Base-by-base conservation (phyloP, 1,140 invertebrate species). In the Dendroctonus ponderosae region DNA sequence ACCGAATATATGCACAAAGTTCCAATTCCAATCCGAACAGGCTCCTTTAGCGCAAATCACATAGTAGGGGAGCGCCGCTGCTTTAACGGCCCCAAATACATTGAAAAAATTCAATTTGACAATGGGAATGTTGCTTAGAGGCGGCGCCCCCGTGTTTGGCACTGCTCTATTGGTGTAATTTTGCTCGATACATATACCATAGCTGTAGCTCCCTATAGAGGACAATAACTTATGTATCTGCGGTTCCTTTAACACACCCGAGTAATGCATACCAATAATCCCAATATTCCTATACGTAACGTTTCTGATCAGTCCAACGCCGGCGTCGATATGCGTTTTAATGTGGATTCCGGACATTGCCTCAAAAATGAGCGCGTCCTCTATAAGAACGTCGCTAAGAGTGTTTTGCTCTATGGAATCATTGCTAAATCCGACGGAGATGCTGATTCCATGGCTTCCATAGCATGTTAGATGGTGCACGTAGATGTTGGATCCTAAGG, bases 401-500 rank as follows among this genome's bases (percentile, higher is more conserved):
- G 65, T 70, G 41, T 70, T 70, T 5, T 7, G 12, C 1, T 43
- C 48, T 8, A 42, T 43, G 12, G 58, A 51, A 6, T 41, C 26
- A 39, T 53, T 56, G 41, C 65, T 67, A 7, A 54, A 50, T 12
- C 65, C 53, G 6, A 68, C 67, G 5, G 59, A 67, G 6, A 70
- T 14, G 51, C 69, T 70, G 6, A 70, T 50, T 12, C 69, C 69
- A 50, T 70, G 69, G 37, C 69, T 50, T 42, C 69, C 69, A 48
- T 41, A 39, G 44, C 69, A 70, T 39, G 51, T 7, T 37, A 70
- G 12, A 12, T 64, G 61, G 11, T 8, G n/a, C 6, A 70, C 49
- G 12, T 38, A 7, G 2, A 70, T 42, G 49, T 67, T 67, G 9
- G 14, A 51, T 64, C 69, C 69, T 66, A 44, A 41, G 26, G 26